Evolutionary conservation across 2,113 vertebrate genomes (phyloP), one percentile per base, ranked within the genome.

Genomic region (Zingel zingel): DNA sequence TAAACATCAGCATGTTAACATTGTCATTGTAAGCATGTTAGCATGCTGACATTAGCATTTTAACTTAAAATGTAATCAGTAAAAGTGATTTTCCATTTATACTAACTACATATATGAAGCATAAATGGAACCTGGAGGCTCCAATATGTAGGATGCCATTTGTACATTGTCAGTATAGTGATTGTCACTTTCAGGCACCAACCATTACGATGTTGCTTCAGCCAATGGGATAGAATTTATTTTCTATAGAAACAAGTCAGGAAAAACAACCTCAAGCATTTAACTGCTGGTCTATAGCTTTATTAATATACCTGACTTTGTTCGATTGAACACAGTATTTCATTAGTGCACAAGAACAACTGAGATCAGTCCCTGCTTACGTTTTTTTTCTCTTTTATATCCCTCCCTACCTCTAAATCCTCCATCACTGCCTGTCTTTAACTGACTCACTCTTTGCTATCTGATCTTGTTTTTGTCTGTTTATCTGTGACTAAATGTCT

Each of bases 401-500:
- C n/a, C 15, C 48, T 62, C 57, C 36, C 50, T 54, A 27, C 21
- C 7, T 62, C 21, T 16, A 39, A 66, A 50, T 62, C 19, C 23
- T 61, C 33, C 67, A 68, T 66, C 39, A 23, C 43, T 68, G 58
- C 15, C 51, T 51, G 19, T 59, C 27, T 69, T 59, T 16, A 23
- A 63, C 36, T 64, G 19, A 47, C 16, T 72, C 76, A 78, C n/a
- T 56, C 47, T 79, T 62, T n/a, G 43, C 21, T 69, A 23, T 71
- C 11, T 64, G 30, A 57, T 64, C 56, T 48, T 56, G 12, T 64
- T 84, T 39, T 36, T 76, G 12, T 47, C 36, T 56, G 11, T 43
- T 48, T 45, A 14, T 45, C 66, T 21, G 12, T 82, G 54, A 82
- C 74, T 75, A 53, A 76, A 43, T 9, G 45, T 43, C n/a, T 45